Evolutionary conservation across 2,888 invertebrate genomes (phyloP).

Genomic region (Caenorhabditis becei): DNA sequence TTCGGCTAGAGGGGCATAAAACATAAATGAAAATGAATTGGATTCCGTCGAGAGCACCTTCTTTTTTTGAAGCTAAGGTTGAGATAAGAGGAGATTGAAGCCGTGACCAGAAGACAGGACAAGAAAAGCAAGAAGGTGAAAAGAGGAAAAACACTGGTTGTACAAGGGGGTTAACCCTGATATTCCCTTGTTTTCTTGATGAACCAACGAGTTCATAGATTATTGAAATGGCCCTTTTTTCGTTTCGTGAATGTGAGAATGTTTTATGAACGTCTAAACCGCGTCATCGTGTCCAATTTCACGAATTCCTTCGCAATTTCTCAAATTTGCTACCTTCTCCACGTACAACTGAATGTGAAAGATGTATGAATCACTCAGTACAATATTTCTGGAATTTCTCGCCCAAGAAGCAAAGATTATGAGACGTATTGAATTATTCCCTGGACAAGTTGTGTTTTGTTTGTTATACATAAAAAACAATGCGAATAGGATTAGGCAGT

Average conservation of each 20-base stretch:
- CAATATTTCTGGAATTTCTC: slow-evolving; percentile 7
- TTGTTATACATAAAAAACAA: slow-evolving; percentile 29
- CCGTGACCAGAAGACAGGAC: background rate
- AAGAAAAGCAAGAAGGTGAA: slow-evolving; percentile 5
- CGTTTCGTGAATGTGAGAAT: slow-evolving; percentile 5
- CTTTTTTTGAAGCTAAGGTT: background rate
- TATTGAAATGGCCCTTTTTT: slow-evolving; percentile 37
- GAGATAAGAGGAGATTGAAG: background rate
- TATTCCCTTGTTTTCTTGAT: slow-evolving; percentile 27
- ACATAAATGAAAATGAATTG: slow-evolving; percentile 28
- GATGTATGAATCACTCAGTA: background rate
- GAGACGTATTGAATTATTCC: background rate
- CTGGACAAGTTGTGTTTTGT: slow-evolving; percentile 9
- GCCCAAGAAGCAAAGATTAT: background rate
- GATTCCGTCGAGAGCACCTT: slow-evolving; percentile 8
- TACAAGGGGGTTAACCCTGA: background rate
- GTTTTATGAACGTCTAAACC: slow-evolving; percentile 44
- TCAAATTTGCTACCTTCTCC: background rate
- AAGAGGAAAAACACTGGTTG: background rate
- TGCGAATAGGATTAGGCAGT: slow-evolving; percentile 9
- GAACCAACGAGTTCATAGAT: slow-evolving; percentile 41
- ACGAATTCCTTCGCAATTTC: no score
- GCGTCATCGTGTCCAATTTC: slow-evolving; percentile 22
- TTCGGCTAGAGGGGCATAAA: slow-evolving; percentile 16
- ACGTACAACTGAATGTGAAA: background rate